Evolutionary conservation across 2,888 invertebrate genomes (phyloP), one percentile per base, ranked within the genome.

Genomic region (Eubasilissa splendida): DNA sequence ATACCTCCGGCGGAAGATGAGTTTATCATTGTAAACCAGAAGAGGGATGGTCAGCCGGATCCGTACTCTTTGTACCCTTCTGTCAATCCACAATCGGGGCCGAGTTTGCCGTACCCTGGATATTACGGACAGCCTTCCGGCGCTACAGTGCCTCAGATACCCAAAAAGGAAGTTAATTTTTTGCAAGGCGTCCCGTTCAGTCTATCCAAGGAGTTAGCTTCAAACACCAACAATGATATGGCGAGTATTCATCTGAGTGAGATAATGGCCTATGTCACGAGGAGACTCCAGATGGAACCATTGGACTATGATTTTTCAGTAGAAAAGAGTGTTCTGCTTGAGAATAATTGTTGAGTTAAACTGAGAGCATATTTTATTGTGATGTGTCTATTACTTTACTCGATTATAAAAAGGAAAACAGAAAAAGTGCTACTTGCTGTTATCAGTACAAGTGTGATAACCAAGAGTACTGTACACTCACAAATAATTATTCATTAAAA

Each of bases 111-210:
- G 11, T 70, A 60, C 10, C 65, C 76, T 42, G 31, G 59, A 12
- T 66, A 33, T 10, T 76, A 60, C 12, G 75, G 66, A 59, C 59
- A 33, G 10, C 75, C 75, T 10, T 52, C 63, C 1, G 79, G 79
- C 9, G 56, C 31, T 1, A 59, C 22, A 12, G 66, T 76, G n/a
- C 82, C 82, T 3, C 58, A 80, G n/a, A 50, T 75, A 11, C 79
- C 70, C 5, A 83, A 79, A 71, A 83, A 82, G 58, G 84, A 84
- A 81, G 73, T 77, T 12, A 86, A 85, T 85, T 91, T 92, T 83
- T 86, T 93, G 8, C 90, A 89, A 85, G 91, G 90, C 56, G 91
- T 93, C 0, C 92, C 92, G 0, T 92, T 93, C 84, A 86, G 89
- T 22, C 85, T 92, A 83, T 89, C 89, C 2, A 88, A 88, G 82